Evolutionary conservation across 37 sponge, comb jelly and placozoan species (phyloP), one percentile per base, ranked within the genome.

Genomic region (Ephydatia muelleri): DNA sequence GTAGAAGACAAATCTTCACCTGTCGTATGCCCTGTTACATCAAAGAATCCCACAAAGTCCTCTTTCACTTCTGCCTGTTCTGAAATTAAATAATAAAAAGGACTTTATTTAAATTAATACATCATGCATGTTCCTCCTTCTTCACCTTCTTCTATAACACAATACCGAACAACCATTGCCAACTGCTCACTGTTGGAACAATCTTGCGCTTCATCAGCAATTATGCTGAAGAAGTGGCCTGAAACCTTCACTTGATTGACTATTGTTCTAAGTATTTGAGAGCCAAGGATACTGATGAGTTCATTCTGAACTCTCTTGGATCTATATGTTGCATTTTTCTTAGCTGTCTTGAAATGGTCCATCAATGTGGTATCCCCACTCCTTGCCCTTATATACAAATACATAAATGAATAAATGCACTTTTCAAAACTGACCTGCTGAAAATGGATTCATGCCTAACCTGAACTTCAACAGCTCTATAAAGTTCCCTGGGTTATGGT

Each of bases 121-220:
- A 11, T 8, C 47, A 11, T 43, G 6, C 4, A 43, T 8, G 6
- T 43, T 8, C 47, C 8, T 43, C 6, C 8, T 11, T 11, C 4
- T 43, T 4, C 8, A 57, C 57, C 57, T 57, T 5, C 57, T 4
- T 57, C 57, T 57, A 5, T 14, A 57, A 57, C 57, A 57, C 57
- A 57, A 14, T 11, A 57, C 19, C 57, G 57, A 57, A 57, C 19
- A 14, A 57, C 57, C 12, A 57, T 57, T 57, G 57, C 57, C 67
- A 68, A 38, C 57, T 57, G 57, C 74, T 93, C 90, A 36, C 67
- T 87, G 85, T 93, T 93, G 66, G 90, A 83, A 57, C 68, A 72
- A 83, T 90, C 93, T 36, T 84, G 77, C 23, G 65, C 92, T 68
- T 91, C 84, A 73, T 91, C 88, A 32, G 88, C 84, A 27, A 83